Conservation (phyloP, 2,888 invertebrate species). For the Tinea pellionella region DNA sequence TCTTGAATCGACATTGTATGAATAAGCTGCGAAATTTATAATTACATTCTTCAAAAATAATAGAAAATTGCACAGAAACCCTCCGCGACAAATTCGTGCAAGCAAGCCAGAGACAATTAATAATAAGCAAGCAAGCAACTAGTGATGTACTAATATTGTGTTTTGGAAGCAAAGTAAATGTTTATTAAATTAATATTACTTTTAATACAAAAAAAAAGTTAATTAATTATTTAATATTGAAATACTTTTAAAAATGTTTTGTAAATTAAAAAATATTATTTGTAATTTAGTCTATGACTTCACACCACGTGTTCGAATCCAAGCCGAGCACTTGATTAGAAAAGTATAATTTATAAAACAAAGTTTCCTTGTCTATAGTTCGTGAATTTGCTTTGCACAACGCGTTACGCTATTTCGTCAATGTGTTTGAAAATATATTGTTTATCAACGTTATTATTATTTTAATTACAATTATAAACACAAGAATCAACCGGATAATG, state of each 20-base stretch:
- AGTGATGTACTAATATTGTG: no score
- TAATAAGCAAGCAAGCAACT: no score
- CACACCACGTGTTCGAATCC: conserved; percentile 39
- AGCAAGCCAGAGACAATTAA: no score
- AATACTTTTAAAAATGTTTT: neutral
- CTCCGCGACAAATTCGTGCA: neutral
- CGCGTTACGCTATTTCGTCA: conserved; percentile 47
- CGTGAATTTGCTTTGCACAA: conserved; percentile 63
- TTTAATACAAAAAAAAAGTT: no score
- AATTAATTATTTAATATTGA: neutral
- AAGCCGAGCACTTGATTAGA: conserved; percentile 23
- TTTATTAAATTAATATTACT: no score
- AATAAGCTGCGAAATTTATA: conserved; percentile 47
- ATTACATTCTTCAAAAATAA: conserved; percentile 51
- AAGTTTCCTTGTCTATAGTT: conserved; percentile 42
- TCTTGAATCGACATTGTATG: conserved; percentile 75
- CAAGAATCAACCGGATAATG: neutral
- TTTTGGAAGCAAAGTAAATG: no score
- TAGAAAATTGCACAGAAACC: conserved; percentile 24
- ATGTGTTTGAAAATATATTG: conserved; percentile 64
- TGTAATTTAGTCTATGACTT: conserved; percentile 28
- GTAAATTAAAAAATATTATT: no score
- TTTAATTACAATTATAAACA: neutral
- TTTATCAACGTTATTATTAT: neutral
- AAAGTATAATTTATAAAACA: conserved; percentile 35